These are phyloP conservation scores for Leptonema lineaticorne DNA, from an alignment of 1,140 invertebrate genomes.

Conservation along the genomic window DNA sequence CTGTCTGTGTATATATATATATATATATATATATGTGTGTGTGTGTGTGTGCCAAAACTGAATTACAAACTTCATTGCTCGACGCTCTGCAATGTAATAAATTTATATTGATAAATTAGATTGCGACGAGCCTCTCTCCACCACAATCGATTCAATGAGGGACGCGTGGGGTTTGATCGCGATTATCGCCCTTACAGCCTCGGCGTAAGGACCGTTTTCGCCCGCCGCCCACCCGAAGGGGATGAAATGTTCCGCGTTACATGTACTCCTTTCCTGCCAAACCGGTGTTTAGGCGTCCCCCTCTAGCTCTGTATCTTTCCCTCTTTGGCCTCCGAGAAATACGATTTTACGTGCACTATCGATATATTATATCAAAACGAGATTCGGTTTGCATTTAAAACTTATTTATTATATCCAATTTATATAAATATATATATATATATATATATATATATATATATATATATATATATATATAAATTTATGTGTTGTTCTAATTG, in stretches of 20 bases:
- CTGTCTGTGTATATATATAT: not conserved
- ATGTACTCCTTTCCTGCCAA: not conserved
- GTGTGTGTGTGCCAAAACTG: constrained; percentile 11
- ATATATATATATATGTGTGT: constrained; percentile 1
- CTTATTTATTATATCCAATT: no score
- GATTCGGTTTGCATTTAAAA: no score
- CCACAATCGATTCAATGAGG: constrained; percentile 9
- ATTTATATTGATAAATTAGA: constrained; percentile 37
- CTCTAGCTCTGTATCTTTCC: no score
- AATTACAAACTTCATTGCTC: constrained; percentile 38
- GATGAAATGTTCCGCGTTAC: no score
- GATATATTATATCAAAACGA: no score
- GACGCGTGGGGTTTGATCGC: not conserved
- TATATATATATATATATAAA: no score
- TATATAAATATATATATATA: no score
- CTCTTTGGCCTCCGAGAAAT: not conserved
- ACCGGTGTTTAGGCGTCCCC: no score
- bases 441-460: no score
- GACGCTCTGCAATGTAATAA: constrained; percentile 33
- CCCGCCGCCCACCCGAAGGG: not conserved
- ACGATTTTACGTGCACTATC: not conserved
- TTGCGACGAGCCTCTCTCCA: constrained; percentile 16
- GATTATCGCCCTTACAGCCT: not conserved
- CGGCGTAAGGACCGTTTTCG: not conserved
- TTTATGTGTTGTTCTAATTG: no score